Percentiles rank a stretch among this genome's conserved stretches.
Conservation (phyloP, 2,113 vertebrate genomes). For the Oncorhynchus mykiss region DNA sequence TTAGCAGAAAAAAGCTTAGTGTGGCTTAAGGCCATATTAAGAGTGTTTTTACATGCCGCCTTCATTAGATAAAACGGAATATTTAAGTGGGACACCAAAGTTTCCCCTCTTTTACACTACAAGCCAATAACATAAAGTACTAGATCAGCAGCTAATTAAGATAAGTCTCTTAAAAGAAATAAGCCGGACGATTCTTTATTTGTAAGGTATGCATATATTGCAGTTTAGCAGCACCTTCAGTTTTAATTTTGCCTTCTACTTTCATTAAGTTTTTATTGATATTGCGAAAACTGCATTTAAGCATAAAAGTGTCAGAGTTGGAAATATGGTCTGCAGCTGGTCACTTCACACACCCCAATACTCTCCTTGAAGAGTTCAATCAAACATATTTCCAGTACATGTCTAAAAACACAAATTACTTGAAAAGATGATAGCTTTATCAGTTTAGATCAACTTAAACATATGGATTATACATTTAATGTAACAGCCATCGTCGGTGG, state of each 20-base stretch:
- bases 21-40: slow-evolving; percentile 43
- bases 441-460: too few relatives aligned
- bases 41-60: slow-evolving; percentile 43
- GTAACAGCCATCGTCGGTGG: too few relatives aligned
- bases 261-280: neutral
- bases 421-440: too few relatives aligned
- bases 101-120: slow-evolving; percentile 58
- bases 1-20: slow-evolving; percentile 12
- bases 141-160: slow-evolving; percentile 48
- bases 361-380: too few relatives aligned
- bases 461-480: too few relatives aligned
- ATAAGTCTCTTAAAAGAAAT: neutral
- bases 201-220: slow-evolving; percentile 29
- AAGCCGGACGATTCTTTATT: slow-evolving; percentile 7
- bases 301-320: neutral
- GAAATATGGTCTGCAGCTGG: too few relatives aligned
- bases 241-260: slow-evolving; percentile 13
- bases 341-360: too few relatives aligned
- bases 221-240: slow-evolving; percentile 9
- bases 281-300: neutral
- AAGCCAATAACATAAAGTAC: slow-evolving; percentile 52
- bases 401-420: too few relatives aligned
- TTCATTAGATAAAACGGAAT: slow-evolving; percentile 69
- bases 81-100: slow-evolving; percentile 51
- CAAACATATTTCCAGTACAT: too few relatives aligned